Conservation (phyloP, 2,113 vertebrate genomes). For the Tamias sibiricus region DNA sequence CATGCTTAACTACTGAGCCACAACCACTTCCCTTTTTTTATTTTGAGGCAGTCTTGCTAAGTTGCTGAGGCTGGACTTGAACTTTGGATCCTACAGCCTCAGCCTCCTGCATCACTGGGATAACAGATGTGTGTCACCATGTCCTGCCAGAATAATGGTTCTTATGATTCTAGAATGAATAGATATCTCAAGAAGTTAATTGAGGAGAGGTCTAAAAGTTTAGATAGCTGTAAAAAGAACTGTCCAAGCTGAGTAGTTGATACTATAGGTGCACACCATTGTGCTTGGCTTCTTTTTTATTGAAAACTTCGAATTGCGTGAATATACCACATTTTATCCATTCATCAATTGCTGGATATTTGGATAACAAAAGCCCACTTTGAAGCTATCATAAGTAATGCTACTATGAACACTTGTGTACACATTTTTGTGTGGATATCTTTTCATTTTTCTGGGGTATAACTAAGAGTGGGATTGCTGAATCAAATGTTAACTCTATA, state of each 20-base stretch:
- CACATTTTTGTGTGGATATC: background rate
- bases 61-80: background rate
- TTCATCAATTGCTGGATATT: slow-evolving; percentile 15
- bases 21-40: no score
- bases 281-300: background rate
- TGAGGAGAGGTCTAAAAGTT: no score
- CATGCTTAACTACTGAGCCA: no score
- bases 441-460: slow-evolving; percentile 19
- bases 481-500: background rate
- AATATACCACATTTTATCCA: background rate
- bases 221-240: background rate
- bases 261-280: background rate
- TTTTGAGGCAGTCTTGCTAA: background rate
- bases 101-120: no score
- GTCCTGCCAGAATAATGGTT: no score
- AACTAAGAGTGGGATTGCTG: background rate
- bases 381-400: background rate
- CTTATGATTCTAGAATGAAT: no score
- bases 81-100: background rate
- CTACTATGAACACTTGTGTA: background rate
- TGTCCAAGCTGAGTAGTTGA: background rate
- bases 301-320: background rate
- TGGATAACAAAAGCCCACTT: background rate
- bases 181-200: background rate
- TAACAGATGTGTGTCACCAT: background rate